Base-by-base conservation (phyloP, 2,797 vertebrate genomes). In the Chaetophractus vellerosus region DNA sequence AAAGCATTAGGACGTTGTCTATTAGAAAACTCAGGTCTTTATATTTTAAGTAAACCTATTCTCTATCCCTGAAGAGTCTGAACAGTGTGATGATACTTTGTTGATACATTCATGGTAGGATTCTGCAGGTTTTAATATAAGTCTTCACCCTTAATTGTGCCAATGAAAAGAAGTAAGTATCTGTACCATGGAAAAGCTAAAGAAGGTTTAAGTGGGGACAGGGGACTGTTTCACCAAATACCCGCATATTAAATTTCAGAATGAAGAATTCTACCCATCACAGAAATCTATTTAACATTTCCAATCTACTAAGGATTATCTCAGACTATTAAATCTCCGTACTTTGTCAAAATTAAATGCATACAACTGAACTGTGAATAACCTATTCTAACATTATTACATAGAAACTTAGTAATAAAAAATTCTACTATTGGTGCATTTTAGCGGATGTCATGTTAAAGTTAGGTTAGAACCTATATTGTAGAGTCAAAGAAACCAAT, bases 231-330 rank as follows among this genome's bases (percentile, higher is more conserved):
- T 15, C 16, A 18, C 19, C 33, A 66, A 66, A 66, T 33, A 9
- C 64, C 64, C 6, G 14, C n/a, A 66, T 33, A 66, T 33, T 33
- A 66, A 33, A 66, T 33, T 66, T 66, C 64, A 66, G 31, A 66
- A 66, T 33, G n/a, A 41, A 80, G 69, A 86, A 72, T 68, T 83
- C 33, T 38, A 91, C 33, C 38, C 18, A 55, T 76, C 21, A 69
- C 31, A 84, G 26, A 94, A 95, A 90, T 87, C 69, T 88, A 80
- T 38, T 59, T 82, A 41, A 90, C n/a, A 76, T 95, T 82, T 90
- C 87, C 64, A 92, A 41, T 50, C 87, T 94, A 61, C 57, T 64
- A 91, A 85, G 3, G 84, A 85, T 83, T 6, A 45, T 16, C 21
- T 85, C 55, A 78, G 28, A 76, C 45, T 76, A 84, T 9, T 38